These are phyloP conservation scores for Scortum barcoo DNA, from an alignment of 2,113 vertebrate genomes.

Conservation along the genomic window DNA sequence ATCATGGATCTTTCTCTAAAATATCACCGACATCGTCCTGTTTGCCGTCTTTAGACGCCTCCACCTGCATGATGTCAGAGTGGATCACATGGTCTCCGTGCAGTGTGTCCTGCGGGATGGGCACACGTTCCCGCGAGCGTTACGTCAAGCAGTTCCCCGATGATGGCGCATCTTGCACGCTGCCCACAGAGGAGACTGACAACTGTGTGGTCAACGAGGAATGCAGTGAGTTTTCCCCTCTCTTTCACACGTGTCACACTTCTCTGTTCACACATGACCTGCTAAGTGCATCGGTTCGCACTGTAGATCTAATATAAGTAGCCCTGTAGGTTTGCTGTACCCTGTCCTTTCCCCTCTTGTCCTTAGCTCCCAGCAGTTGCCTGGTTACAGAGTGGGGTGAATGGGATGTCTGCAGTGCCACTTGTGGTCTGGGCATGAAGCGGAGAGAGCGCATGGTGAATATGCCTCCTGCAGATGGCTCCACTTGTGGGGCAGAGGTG, in stretches of 20 bases:
- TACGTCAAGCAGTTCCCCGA: constrained; percentile 98
- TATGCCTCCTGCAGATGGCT: constrained; percentile 95
- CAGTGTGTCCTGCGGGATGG: constrained; percentile 92
- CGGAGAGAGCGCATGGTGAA: constrained; percentile 95
- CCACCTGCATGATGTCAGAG: constrained; percentile 99
- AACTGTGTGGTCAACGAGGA: constrained; percentile 96
- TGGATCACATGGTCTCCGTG: constrained; percentile 99
- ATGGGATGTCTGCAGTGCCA: constrained; percentile 97
- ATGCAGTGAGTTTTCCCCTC: constrained; percentile 88
- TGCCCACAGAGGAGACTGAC: constrained; percentile 94
- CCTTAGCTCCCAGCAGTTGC: constrained; percentile 93
- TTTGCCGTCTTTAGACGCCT: constrained; percentile 85
- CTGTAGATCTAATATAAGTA: neutral
- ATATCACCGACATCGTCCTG: neutral
- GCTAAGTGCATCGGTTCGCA: neutral
- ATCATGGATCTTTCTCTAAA: neutral
- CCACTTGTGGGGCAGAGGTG: constrained; percentile 94
- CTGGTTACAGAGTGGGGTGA: constrained; percentile 96
- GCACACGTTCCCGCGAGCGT: constrained; percentile 92
- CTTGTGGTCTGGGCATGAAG: constrained; percentile 95
- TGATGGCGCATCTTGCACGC: constrained; percentile 93
- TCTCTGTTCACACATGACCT: neutral
- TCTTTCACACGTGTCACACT: neutral
- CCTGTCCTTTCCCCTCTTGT: neutral
- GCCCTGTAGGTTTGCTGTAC: neutral